A percentile compares a stretch with the other conserved stretches of the same genome.
Evolutionary conservation across 2,888 invertebrate genomes (phyloP).

Genomic region (Tachina fera): DNA sequence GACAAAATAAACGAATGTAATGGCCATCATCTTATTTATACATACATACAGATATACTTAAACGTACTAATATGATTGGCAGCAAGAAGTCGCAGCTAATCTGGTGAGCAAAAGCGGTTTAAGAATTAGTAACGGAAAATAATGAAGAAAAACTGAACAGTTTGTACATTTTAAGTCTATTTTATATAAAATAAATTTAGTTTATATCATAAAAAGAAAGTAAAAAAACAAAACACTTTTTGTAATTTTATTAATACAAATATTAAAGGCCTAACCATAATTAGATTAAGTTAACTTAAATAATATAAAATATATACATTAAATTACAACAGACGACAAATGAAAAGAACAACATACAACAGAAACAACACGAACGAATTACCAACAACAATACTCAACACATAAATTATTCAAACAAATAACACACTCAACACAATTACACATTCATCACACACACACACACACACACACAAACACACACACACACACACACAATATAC

Average conservation of each 20-base stretch:
- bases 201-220: conserved; percentile 62
- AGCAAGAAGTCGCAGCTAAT: conserved; percentile 53
- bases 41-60: conserved; percentile 33
- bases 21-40: conserved; percentile 24
- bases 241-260: conserved; percentile 72
- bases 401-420: conserved; percentile 43
- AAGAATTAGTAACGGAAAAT: conserved; percentile 24
- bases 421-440: conserved; percentile 29
- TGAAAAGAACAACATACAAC: conserved; percentile 43
- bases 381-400: conserved; percentile 48
- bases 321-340: conserved; percentile 37
- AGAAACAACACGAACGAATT: conserved; percentile 53
- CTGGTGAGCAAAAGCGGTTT: conserved; percentile 26
- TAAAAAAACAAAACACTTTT: conserved; percentile 60
- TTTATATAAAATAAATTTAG: conserved; percentile 72
- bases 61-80: conserved; percentile 36
- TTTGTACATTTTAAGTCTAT: conserved; percentile 71
- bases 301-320: conserved; percentile 57
- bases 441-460: conserved; percentile 13
- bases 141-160: conserved; percentile 63
- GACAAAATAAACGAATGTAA: conserved; percentile 5
- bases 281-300: conserved; percentile 66
- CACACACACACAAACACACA: conserved; percentile 9
- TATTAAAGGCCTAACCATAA: conserved; percentile 70
- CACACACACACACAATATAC: neutral